Base-by-base conservation (phyloP, 2,113 vertebrate genomes). In the Spea multiplicata region DNA sequence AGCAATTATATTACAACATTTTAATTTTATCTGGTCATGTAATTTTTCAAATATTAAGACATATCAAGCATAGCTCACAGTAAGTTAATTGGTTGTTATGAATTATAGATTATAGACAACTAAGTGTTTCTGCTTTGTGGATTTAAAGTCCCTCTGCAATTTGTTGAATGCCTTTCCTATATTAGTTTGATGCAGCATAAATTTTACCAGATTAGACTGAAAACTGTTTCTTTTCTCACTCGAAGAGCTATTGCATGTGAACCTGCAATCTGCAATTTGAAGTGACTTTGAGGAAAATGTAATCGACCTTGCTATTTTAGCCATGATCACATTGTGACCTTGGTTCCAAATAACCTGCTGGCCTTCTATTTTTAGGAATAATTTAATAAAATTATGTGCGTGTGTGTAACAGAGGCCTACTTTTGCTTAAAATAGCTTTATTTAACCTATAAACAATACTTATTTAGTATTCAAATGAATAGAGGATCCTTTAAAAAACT, bases 51-150 rank as follows among this genome's bases (percentile, higher is more conserved):
- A 59, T 59, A 59, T 59, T 59, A 59, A 59, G 55, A 59, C 55
- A 12, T 59, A 59, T 59, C 55, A 59, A 9, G 14, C 17, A 16
- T 17, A 45, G 9, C 30, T 66, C 65, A 8, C 30, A 48, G 66
- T 47, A 69, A 69, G 46, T 49, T 48, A 69, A 69, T 69, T 47
- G 46, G 13, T 69, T n/a, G 12, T 48, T 48, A 48, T 69, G 47
- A 48, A 69, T 69, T 47, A 69, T 69, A 69, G 66, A 69, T 69
- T 17, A 64, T 30, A 64, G n/a, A 64, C 61, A 64, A 64, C 61
- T 64, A 64, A 64, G 61, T 64, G 61, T 13, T 16, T 30, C n/a
- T 64, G 61, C 30, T 64, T 64, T 59, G 55, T 59, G 55, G 55
- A 59, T 59, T 59, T 59, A 59, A 59, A 59, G 55, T 59, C 55